Percentiles rank a stretch among this genome's conserved stretches.
Evolutionary conservation across 2,888 invertebrate genomes (phyloP).

Genomic region (Spodoptera littoralis): DNA sequence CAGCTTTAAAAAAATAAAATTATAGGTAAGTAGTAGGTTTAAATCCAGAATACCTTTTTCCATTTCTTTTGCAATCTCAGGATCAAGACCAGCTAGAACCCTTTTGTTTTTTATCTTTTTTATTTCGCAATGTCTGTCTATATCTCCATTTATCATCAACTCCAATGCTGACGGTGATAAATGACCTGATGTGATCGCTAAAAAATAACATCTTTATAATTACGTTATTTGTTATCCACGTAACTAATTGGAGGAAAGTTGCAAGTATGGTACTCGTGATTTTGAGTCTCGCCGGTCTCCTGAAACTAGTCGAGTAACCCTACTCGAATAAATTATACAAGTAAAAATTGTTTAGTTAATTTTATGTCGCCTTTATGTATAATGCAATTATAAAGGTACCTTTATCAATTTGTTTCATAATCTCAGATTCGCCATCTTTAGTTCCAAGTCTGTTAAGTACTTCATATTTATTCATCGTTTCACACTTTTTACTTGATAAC

Average conservation of each 20-base stretch:
- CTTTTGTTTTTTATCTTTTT: conserved; percentile 1
- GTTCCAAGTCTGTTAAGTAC: conserved; percentile 26
- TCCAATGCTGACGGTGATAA: conserved; percentile 23
- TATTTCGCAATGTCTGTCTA: not conserved
- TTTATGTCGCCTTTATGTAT: too few relatives aligned
- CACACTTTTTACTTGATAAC: not conserved
- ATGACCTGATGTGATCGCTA: conserved; percentile 22
- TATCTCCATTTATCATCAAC: conserved; percentile 24
- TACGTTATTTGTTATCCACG: too few relatives aligned
- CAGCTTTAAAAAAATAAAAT: too few relatives aligned
- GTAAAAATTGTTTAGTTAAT: too few relatives aligned
- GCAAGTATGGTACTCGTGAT: too few relatives aligned
- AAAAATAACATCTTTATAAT: not conserved
- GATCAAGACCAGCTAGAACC: not conserved
- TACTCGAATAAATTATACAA: too few relatives aligned
- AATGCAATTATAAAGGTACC: conserved; percentile 10
- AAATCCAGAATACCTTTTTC: conserved; percentile 18
- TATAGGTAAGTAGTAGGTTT: too few relatives aligned
- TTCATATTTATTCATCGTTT: conserved; percentile 12
- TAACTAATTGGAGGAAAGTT: too few relatives aligned
- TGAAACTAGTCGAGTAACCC: too few relatives aligned
- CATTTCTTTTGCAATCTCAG: conserved; percentile 11
- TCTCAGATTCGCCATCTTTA: conserved; percentile 22
- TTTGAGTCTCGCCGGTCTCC: too few relatives aligned
- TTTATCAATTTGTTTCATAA: conserved; percentile 18